Percentiles rank a stretch among this genome's conserved stretches.
phyloP scores from a whole-genome alignment of 2,888 invertebrate genomes.

The Drosophila diplacantha region DNA sequence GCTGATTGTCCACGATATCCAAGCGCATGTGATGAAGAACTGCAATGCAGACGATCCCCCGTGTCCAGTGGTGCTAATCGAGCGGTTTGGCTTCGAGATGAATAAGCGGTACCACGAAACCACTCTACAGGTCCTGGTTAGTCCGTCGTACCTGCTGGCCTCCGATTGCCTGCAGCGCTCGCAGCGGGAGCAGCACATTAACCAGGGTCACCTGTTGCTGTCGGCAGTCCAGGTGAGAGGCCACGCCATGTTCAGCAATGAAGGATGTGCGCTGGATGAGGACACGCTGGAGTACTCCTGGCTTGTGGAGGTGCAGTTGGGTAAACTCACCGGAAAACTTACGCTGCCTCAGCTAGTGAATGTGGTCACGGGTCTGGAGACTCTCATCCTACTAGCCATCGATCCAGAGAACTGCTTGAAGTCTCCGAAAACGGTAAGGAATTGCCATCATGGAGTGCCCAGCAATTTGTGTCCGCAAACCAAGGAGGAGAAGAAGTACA shows the following conservation, averaged over 20 bases:
- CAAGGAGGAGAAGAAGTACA: slow-evolving; percentile 84
- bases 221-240: slow-evolving; percentile 93
- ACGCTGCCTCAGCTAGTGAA: slow-evolving; percentile 93
- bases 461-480: slow-evolving; percentile 85
- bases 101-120: slow-evolving; percentile 95
- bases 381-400: slow-evolving; percentile 88
- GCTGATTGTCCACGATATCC: slow-evolving; percentile 95
- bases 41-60: slow-evolving; percentile 94
- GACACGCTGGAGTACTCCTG: slow-evolving; percentile 98
- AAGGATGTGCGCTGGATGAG: slow-evolving; percentile 91
- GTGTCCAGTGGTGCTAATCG: slow-evolving; percentile 92
- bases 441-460: slow-evolving; percentile 88
- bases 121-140: slow-evolving; percentile 90
- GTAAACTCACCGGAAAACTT: slow-evolving; percentile 93
- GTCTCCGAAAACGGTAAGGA: slow-evolving; percentile 87
- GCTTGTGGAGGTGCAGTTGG: slow-evolving; percentile 96
- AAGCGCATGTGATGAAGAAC: slow-evolving; percentile 90
- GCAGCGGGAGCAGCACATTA: slow-evolving; percentile 84
- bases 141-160: slow-evolving; percentile 91
- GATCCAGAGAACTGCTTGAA: slow-evolving; percentile 94
- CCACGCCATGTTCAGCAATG: slow-evolving; percentile 97
- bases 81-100: slow-evolving; percentile 98
- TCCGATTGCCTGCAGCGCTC: slow-evolving; percentile 86
- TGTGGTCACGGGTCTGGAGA: slow-evolving; percentile 91
- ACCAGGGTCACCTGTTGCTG: slow-evolving; percentile 90